Percentiles rank a stretch among this genome's conserved stretches.
These are phyloP conservation scores for Prunella fulvescens DNA, from an alignment of 2,113 vertebrate genomes.

Conservation along the genomic window DNA sequence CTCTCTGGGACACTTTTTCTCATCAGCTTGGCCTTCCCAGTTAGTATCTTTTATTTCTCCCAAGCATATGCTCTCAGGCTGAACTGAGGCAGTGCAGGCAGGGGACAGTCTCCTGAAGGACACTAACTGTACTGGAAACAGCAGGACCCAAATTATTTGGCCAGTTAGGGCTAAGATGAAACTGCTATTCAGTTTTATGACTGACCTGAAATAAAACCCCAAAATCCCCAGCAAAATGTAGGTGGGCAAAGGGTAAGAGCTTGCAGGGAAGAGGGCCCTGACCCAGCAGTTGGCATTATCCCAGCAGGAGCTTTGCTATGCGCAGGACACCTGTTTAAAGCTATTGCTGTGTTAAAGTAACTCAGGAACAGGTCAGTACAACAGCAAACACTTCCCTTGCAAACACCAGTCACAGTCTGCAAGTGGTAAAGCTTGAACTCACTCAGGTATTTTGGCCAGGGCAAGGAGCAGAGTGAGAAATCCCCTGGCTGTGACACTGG, in stretches of 20 bases:
- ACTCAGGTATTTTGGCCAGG: background rate
- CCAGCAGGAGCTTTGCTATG: background rate
- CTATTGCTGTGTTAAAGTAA: background rate
- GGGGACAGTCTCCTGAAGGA: background rate
- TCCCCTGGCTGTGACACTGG: accelerated
- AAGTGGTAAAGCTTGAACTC: background rate
- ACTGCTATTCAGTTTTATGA: background rate
- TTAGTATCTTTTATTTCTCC: background rate
- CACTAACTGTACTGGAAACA: background rate
- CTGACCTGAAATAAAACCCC: background rate
- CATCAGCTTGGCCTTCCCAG: background rate
- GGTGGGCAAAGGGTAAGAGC: background rate
- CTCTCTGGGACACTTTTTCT: background rate
- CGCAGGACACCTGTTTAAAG: background rate
- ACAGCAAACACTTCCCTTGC: background rate
- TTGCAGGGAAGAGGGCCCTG: background rate
- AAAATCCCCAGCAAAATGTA: background rate
- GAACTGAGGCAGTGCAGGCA: background rate
- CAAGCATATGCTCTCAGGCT: background rate
- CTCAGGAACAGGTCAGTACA: background rate
- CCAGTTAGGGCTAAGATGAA: background rate
- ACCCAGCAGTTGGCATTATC: background rate
- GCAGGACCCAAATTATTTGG: background rate
- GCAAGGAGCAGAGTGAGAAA: background rate
- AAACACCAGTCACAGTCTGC: background rate